A percentile compares a stretch with the other conserved stretches of the same genome.
Conservation (phyloP, 2,888 invertebrate genomes). For the Nysson spinosus region DNA sequence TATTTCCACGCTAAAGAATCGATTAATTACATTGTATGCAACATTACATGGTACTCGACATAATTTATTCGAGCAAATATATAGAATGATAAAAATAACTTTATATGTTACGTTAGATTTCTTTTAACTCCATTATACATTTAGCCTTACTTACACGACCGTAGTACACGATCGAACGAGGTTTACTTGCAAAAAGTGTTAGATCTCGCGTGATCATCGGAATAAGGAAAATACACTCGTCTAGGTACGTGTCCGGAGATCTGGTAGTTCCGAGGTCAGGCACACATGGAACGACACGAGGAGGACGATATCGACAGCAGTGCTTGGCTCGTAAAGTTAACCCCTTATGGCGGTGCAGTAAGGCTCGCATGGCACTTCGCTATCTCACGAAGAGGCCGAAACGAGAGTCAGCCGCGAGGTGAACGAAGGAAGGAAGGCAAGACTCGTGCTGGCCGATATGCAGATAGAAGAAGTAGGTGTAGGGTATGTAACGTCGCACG, state of each 20-base stretch:
- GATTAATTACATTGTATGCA: no score
- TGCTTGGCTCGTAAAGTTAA: slow-evolving; percentile 58
- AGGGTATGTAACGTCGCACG: slow-evolving; percentile 52
- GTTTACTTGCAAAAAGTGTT: no score
- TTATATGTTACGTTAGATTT: no score
- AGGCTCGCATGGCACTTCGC: slow-evolving; percentile 50
- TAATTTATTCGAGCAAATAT: no score
- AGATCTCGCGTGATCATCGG: slow-evolving; percentile 7
- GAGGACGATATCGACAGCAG: slow-evolving; percentile 56
- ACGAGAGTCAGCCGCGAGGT: slow-evolving; percentile 41
- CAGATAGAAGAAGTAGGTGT: slow-evolving; percentile 64
- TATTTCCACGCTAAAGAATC: no score
- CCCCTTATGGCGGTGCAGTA: slow-evolving; percentile 58
- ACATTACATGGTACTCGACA: no score
- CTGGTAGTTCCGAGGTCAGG: slow-evolving; percentile 51
- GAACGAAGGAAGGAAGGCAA: slow-evolving; percentile 29
- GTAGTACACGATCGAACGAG: no score
- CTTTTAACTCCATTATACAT: no score
- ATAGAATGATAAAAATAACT: no score
- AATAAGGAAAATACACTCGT: slow-evolving; percentile 13
- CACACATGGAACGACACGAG: slow-evolving; percentile 35
- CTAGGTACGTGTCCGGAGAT: slow-evolving; percentile 25
- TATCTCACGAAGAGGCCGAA: slow-evolving; percentile 55
- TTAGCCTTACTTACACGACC: no score
- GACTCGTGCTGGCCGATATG: slow-evolving; percentile 52